Base-by-base conservation (phyloP, 2,113 vertebrate species). In the Cinclus mexicanus region DNA sequence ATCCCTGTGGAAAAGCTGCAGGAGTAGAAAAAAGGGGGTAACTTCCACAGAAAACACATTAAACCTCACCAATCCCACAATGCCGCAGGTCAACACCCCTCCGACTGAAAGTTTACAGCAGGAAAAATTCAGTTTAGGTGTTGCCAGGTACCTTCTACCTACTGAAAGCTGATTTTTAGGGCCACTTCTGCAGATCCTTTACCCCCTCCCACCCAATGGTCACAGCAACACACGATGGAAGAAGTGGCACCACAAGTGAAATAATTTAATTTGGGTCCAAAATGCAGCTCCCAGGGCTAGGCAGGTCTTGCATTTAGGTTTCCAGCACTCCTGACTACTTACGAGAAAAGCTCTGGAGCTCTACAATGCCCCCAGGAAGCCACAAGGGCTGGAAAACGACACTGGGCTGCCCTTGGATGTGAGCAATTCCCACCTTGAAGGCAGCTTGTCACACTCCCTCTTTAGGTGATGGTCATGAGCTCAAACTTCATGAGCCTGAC, bases 211-310 rank as follows among this genome's bases (percentile, higher is more conserved):
- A 7, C 33, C 29, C 41, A 55, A 24, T 0, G 3, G 31, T 26
- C 25, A 7, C 6, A 72, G 44, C 33, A 47, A 39, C 1, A 3
- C 46, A 47, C 1, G 1, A 11, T 0, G 9, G 15, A 61, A 72
- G 13, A 72, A 59, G 10, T 1, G 5, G 2, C 9, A 18, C 24
- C 1, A 1, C 47, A 53, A 47, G 28, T 0, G 2, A 46, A 91
- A 72, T 37, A 4, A 14, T 42, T 47, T 19, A 5, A 56, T 20
- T 19, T 52, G n/a, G 12, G 56, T 41, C 12, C 49, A 74, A 79
- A 85, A 44, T 0, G 1, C 11, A 70, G 11, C 21, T 72, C 25
- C 9, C 18, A 35, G 19, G 21, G 18, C 50, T 6, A 25, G 1
- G 6, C 12, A 67, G 21, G 12, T 49, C 50, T n/a, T 8, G 6